Base-by-base conservation (phyloP, 2,113 vertebrate species). In the Catagonus wagneri region DNA sequence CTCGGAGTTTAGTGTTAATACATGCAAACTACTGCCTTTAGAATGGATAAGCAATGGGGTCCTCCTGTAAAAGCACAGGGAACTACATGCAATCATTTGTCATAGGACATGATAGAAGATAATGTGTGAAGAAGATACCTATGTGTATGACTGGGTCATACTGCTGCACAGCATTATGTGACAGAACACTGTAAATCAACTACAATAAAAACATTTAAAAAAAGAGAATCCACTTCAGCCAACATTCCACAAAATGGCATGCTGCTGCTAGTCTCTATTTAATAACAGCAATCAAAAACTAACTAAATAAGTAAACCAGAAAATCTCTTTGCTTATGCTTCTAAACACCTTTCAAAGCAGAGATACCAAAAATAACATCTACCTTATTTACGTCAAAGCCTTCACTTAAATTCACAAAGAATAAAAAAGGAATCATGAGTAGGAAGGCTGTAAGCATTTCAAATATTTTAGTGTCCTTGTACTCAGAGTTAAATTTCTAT, bases 321-420 rank as follows among this genome's bases (percentile, higher is more conserved):
- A 83, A 81, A 22, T 69, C 27, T 61, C 17, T 90, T 97, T 69
- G 90, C 56, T 66, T 65, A 76, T 27, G 3, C 13, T 68, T 78
- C 0, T 71, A 84, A 83, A 36, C 54, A 90, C 23, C 23, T 52
- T 44, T 44, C 3, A 91, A 91, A 95, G 94, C 15, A 90, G 23
- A 1, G 36, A 81, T 98, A 99, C 98, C 99, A 98, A 99, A 98
- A 96, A 98, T 98, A 98, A 99, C 98, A 95, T 99, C 98, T 68
- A 98, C 97, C 95, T 99, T 98, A 97, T 98, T 99, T 94, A 99
- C 97, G 79, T 98, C 98, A 94, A 99, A 98, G 96, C 99, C 98
- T 92, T 99, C 98, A 98, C 99, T 97, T 0, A 99, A 95, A 95
- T 99, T 99, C 99, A 97, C n/a, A 44, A 85, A 44, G 8, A 44